Conservation (phyloP, 2,888 invertebrate genomes). For the Augiades crinisus region DNA sequence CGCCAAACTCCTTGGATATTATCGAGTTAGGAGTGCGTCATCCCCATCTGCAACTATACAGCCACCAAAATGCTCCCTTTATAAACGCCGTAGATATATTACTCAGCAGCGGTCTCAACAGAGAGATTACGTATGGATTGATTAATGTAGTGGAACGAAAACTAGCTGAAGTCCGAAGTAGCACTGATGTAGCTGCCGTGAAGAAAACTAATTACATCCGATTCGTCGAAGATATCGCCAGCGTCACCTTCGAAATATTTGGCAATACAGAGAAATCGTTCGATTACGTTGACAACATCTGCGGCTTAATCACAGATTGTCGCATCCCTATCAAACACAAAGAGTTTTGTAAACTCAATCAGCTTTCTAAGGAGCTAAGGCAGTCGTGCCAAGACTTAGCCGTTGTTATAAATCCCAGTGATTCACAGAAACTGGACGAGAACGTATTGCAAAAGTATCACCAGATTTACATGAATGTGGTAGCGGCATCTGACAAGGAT, state of each 20-base stretch:
- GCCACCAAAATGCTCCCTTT: slow-evolving; percentile 72
- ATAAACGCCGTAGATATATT: slow-evolving; percentile 75
- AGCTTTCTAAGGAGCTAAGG: slow-evolving; percentile 68
- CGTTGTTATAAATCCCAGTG: slow-evolving; percentile 50
- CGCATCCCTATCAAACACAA: slow-evolving; percentile 73
- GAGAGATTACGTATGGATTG: slow-evolving; percentile 74
- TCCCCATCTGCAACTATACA: slow-evolving; percentile 72
- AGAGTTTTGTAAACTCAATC: slow-evolving; percentile 73
- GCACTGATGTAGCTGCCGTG: slow-evolving; percentile 64
- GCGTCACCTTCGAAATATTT: slow-evolving; percentile 74
- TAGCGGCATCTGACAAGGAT: slow-evolving; percentile 72
- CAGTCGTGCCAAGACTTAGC: slow-evolving; percentile 74
- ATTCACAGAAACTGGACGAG: slow-evolving; percentile 47
- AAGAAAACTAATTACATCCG: slow-evolving; percentile 73
- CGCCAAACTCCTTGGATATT: slow-evolving; percentile 73
- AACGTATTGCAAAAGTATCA: slow-evolving; percentile 66
- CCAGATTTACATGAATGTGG: slow-evolving; percentile 75
- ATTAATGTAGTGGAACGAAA: slow-evolving; percentile 76
- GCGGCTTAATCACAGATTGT: slow-evolving; percentile 67
- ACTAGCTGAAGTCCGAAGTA: slow-evolving; percentile 67
- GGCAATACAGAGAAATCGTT: slow-evolving; percentile 72
- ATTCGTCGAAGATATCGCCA: slow-evolving; percentile 74
- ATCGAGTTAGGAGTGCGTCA: slow-evolving; percentile 69
- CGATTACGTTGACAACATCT: slow-evolving; percentile 66
- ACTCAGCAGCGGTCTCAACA: slow-evolving; percentile 71